phyloP scores from a whole-genome alignment of 2,113 vertebrate species.

The Melanerpes formicivorus region DNA sequence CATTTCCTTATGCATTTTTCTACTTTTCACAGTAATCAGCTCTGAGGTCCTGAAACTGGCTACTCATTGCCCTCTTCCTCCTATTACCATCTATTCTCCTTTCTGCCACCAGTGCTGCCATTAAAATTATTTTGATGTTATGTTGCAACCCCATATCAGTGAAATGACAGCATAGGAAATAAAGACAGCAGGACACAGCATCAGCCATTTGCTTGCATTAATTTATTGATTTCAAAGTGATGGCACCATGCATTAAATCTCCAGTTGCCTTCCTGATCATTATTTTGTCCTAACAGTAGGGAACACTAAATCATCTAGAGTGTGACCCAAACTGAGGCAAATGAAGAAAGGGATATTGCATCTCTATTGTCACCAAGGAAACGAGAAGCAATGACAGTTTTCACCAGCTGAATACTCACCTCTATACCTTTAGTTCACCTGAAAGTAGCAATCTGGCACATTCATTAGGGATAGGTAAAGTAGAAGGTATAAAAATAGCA shows the following conservation, averaged over 20 bases:
- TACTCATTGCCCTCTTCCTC: not conserved
- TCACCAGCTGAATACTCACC: constrained; percentile 14
- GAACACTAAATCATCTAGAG: not conserved
- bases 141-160: not conserved
- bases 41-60: not conserved
- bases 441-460: not conserved
- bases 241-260: not conserved
- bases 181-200: not conserved
- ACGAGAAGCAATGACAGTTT: constrained; percentile 12
- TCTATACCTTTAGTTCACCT: not conserved
- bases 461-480: not conserved
- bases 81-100: not conserved
- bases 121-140: not conserved
- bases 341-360: not conserved
- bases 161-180: not conserved
- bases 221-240: constrained; percentile 18
- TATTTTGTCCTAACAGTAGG: not conserved
- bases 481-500: not conserved
- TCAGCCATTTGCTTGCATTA: not conserved
- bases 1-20: not conserved
- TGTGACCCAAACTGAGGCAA: not conserved
- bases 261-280: not conserved
- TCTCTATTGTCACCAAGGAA: constrained; percentile 17
- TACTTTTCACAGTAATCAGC: not conserved
- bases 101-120: not conserved